Evolutionary conservation across 2,888 invertebrate genomes (phyloP).

Genomic region (Synergus itoensis): DNA sequence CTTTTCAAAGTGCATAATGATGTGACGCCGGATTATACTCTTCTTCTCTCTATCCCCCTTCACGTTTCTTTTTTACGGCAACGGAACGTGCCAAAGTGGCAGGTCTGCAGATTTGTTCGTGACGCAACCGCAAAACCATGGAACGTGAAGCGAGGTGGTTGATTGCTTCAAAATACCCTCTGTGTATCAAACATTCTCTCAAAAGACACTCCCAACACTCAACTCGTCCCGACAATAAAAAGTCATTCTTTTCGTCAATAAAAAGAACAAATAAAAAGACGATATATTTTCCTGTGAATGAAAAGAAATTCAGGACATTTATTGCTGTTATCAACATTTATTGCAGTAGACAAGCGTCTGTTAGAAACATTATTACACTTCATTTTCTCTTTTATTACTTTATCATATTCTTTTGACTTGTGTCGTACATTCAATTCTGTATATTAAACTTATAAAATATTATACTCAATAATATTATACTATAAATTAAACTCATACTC

Average conservation of each 20-base stretch:
- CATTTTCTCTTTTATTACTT: not conserved
- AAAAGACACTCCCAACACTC: not conserved
- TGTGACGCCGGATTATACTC: constrained; percentile 41
- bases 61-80: constrained; percentile 42
- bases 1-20: constrained; percentile 46
- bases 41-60: constrained; percentile 39
- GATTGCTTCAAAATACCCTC: constrained; percentile 10
- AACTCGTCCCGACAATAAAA: constrained; percentile 27
- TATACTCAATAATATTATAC: no score
- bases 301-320: constrained; percentile 1
- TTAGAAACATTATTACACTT: not conserved
- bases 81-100: constrained; percentile 48
- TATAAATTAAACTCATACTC: no score
- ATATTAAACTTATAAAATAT: no score
- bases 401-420: not conserved
- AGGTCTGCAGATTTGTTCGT: constrained; percentile 50
- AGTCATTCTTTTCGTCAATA: constrained; percentile 9
- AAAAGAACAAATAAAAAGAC: not conserved
- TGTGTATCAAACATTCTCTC: constrained; percentile 4
- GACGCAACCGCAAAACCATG: constrained; percentile 48
- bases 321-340: constrained; percentile 5
- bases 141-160: constrained; percentile 11
- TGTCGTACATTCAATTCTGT: no score
- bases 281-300: not conserved
- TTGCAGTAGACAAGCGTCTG: not conserved